Evolutionary conservation across 2,113 vertebrate species (phyloP), one percentile per base, ranked within the genome.

Genomic region (Rhinolophus ferrumequinum): DNA sequence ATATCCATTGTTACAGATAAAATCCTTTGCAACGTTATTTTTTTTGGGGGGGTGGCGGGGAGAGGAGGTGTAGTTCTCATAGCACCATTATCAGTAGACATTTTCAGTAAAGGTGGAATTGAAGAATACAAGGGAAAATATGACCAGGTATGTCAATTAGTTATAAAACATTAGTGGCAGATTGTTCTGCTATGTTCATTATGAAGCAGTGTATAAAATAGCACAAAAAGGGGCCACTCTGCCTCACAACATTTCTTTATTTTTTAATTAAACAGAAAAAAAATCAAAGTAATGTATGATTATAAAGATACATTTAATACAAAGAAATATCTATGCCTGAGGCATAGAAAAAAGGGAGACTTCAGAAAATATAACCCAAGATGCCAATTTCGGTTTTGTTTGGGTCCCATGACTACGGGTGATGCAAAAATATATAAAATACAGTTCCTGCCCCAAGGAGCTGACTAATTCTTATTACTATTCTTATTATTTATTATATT

Each of bases 401-500:
- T 93, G 38, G 24, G 26, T 72, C 52, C 72, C 90, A 28, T 94
- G 75, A 94, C 41, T 76, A 95, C 8, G 1, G 10, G 41, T 92
- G 30, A 96, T 83, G 3, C 6, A 64, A 82, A 97, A 95, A 76
- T 66, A 81, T 21, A 72, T 87, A 87, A 80, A 90, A 93, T 60
- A 95, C 14, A 70, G 28, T 79, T 82, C 93, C 67, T 95, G 41
- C 85, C 84, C 88, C 21, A 83, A 90, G 93, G 47, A 88, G 30
- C 50, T 87, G n/a, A 93, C 70, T 96, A 94, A 94, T 86, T 93
- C 58, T 84, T 80, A 83, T 76, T 62, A 56, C 22, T 87, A 95
- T 86, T 93, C 64, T 84, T 80, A 75, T 80, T 56, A 56, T 15
- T 90, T 70, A 70, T 62, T 82, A 64, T 94, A 80, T 88, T 73